Conservation (phyloP, 2,888 invertebrate species). For the Drosophila lutescens region DNA sequence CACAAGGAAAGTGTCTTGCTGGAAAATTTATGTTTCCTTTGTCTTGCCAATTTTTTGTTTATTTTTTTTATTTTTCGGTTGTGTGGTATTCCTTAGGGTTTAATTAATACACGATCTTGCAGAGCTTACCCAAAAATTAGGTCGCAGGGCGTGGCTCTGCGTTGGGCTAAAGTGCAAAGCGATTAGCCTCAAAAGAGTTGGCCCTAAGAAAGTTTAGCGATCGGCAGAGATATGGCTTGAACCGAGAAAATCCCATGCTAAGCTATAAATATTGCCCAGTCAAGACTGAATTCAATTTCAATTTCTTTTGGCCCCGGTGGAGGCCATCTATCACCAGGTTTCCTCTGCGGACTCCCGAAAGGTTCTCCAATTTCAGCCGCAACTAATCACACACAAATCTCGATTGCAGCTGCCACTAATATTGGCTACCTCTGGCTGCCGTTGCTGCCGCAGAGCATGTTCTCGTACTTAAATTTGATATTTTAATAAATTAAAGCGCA, state of each 20-base stretch:
- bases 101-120: conserved; percentile 43
- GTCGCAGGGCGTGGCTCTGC: conserved; percentile 35
- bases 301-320: conserved; percentile 26
- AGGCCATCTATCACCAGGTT: conserved; percentile 33
- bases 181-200: conserved; percentile 19
- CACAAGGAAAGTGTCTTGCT: conserved; percentile 68
- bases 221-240: conserved; percentile 5
- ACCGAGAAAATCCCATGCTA: neutral
- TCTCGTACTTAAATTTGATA: conserved; percentile 74
- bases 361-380: conserved; percentile 54
- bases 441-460: conserved; percentile 45
- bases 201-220: conserved; percentile 6
- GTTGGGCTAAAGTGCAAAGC: conserved; percentile 19
- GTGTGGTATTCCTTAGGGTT: conserved; percentile 33
- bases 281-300: conserved; percentile 34
- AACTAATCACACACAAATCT: conserved; percentile 47
- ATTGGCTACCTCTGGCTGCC: conserved; percentile 41
- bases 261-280: conserved; percentile 20
- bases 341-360: conserved; percentile 8
- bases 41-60: conserved; percentile 44
- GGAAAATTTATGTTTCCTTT: conserved; percentile 76
- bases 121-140: conserved; percentile 6
- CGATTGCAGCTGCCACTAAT: conserved; percentile 46
- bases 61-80: neutral
- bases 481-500: conserved; percentile 73